These are phyloP conservation scores for sheep (Ovis aries) DNA, from an alignment of 2,113 vertebrate species.

Conservation along the genomic window DNA sequence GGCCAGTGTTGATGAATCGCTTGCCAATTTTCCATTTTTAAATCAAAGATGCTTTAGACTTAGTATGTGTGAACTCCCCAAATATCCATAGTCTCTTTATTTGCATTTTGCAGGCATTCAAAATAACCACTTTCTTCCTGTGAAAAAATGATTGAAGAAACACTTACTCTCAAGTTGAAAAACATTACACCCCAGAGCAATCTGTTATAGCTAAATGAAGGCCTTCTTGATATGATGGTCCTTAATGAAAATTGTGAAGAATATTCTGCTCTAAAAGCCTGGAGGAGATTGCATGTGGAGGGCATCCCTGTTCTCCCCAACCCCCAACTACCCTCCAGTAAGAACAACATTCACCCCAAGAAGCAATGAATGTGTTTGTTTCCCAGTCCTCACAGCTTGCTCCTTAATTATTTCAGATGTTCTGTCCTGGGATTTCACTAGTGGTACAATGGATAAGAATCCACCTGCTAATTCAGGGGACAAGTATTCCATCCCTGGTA, in stretches of 20 bases:
- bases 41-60: slow-evolving; percentile 72
- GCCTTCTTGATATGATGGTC: slow-evolving; percentile 37
- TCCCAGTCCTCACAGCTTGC: slow-evolving; percentile 16
- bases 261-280: slow-evolving; percentile 39
- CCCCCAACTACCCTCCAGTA: background rate
- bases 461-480: background rate
- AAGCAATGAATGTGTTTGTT: background rate
- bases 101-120: slow-evolving; percentile 68
- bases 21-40: slow-evolving; percentile 75
- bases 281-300: background rate
- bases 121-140: slow-evolving; percentile 29
- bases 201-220: slow-evolving; percentile 61
- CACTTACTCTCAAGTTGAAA: slow-evolving; percentile 69
- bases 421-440: background rate
- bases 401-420: background rate
- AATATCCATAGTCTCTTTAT: slow-evolving; percentile 66
- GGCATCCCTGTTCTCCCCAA: background rate
- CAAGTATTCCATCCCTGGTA: background rate
- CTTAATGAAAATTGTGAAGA: slow-evolving; percentile 50
- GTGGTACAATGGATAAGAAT: background rate
- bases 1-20: slow-evolving; percentile 69
- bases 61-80: slow-evolving; percentile 66
- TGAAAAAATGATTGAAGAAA: slow-evolving; percentile 69
- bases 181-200: slow-evolving; percentile 61
- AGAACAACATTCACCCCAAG: background rate